Evolutionary conservation across 2,113 vertebrate genomes (phyloP).

Genomic region (Etheostoma spectabile): DNA sequence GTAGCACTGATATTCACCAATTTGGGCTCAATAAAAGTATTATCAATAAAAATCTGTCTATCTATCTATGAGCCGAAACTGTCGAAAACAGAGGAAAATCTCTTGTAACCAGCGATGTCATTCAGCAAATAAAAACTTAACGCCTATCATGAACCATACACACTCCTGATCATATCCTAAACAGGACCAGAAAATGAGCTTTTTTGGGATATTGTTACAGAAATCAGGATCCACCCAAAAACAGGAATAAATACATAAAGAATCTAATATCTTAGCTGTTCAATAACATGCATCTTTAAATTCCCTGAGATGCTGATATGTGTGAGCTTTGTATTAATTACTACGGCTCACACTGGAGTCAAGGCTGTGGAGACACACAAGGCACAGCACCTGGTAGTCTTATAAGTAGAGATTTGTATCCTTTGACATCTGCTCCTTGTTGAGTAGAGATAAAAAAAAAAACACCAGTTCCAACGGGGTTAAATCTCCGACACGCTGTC

Average conservation of each 20-base stretch:
- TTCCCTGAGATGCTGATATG: not conserved
- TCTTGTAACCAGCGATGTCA: not conserved
- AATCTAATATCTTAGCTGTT: not conserved
- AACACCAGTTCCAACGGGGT: not conserved
- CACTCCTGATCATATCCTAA: not conserved
- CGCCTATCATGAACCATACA: not conserved
- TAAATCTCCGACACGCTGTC: conserved; percentile 30
- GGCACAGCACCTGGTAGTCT: not conserved
- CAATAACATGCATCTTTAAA: not conserved
- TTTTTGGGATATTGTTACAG: conserved; percentile 4
- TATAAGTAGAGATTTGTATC: not conserved
- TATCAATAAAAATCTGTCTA: no score
- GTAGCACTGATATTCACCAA: no score
- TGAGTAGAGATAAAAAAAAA: conserved; percentile 7
- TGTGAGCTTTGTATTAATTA: not conserved
- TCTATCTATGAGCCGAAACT: conserved; percentile 1
- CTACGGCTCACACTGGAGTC: not conserved
- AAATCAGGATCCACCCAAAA: not conserved
- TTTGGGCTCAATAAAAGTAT: no score
- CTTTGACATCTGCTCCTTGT: conserved; percentile 17
- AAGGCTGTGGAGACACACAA: not conserved
- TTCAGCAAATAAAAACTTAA: not conserved
- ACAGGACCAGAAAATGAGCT: not conserved
- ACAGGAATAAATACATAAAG: not conserved
- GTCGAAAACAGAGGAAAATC: not conserved